These are phyloP conservation scores for Chelonoidis abingdonii DNA, from an alignment of 2,113 vertebrate species.

Conservation along the genomic window DNA sequence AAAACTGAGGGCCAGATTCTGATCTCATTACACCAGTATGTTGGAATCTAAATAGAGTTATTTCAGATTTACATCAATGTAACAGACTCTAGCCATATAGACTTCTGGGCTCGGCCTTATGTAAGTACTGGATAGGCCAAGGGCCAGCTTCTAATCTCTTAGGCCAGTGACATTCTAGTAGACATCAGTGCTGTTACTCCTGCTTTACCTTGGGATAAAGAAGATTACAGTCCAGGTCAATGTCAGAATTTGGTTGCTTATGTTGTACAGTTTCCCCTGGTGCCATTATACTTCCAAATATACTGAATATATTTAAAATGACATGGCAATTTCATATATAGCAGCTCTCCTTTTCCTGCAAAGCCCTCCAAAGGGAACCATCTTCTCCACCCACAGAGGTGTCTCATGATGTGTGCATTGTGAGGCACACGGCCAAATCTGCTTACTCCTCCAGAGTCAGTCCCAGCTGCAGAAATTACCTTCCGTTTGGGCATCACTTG, in stretches of 20 bases:
- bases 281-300: background rate
- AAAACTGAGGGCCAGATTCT: background rate
- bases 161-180: background rate
- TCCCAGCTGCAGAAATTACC: background rate
- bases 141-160: background rate
- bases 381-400: background rate
- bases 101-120: background rate
- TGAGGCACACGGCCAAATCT: background rate
- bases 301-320: background rate
- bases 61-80: background rate
- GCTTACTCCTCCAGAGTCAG: background rate
- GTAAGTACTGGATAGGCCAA: background rate
- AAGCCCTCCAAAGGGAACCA: conserved; percentile 8
- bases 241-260: background rate
- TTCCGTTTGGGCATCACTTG: background rate
- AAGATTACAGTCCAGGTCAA: background rate
- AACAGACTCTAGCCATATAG: background rate
- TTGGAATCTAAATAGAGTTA: background rate
- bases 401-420: background rate
- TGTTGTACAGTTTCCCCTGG: background rate
- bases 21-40: background rate
- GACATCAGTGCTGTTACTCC: background rate
- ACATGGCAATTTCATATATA: background rate
- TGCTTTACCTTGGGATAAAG: background rate
- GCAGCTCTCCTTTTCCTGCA: background rate